Conservation (phyloP, 2,113 vertebrate genomes). For the Anser brachyrhynchus region DNA sequence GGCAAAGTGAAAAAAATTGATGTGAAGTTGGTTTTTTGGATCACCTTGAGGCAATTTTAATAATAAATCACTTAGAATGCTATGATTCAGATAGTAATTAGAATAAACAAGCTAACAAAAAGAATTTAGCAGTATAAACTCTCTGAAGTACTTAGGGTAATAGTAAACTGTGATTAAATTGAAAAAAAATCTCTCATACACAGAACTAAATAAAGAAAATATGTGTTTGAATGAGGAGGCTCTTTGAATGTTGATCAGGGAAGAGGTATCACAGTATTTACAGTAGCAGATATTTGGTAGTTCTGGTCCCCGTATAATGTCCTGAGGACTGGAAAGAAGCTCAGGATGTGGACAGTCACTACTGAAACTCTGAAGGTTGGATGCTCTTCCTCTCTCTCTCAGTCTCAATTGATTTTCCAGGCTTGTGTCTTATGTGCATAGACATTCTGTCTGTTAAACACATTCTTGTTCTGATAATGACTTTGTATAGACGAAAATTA, state of each 20-base stretch:
- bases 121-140: constrained; percentile 37
- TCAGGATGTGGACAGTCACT: not conserved
- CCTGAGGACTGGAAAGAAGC: not conserved
- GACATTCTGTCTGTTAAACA: not conserved
- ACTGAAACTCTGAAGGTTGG: not conserved
- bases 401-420: not conserved
- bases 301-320: not conserved
- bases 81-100: constrained; percentile 69
- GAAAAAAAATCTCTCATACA: not conserved
- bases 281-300: not conserved
- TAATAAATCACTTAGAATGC: constrained; percentile 65
- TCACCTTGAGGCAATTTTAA: constrained; percentile 74
- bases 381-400: not conserved
- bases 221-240: not conserved
- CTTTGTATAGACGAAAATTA: not conserved
- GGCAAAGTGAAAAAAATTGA: constrained; percentile 51
- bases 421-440: not conserved
- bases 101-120: constrained; percentile 58
- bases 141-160: constrained; percentile 25
- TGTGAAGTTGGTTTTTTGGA: constrained; percentile 59
- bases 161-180: not conserved
- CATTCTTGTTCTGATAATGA: not conserved
- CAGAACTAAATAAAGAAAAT: not conserved
- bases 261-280: not conserved
- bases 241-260: not conserved